Conservation (phyloP, 2,797 vertebrate genomes). For the Gambusia yucatana region DNA sequence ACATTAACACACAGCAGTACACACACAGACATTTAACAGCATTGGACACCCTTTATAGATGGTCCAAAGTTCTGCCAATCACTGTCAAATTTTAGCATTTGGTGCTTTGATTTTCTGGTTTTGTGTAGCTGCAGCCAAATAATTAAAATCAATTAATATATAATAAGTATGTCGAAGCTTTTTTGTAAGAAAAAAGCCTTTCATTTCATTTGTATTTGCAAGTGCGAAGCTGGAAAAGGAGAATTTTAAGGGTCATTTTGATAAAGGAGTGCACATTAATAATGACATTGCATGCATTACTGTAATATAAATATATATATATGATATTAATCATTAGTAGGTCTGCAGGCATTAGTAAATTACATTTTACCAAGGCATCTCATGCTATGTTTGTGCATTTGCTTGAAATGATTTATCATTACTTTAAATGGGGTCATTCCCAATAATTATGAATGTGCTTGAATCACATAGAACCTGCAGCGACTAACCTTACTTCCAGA, state of each 20-base stretch:
- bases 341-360: constrained; percentile 95
- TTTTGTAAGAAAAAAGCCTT: constrained; percentile 77
- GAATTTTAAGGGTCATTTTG: constrained; percentile 72
- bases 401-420: constrained; percentile 81
- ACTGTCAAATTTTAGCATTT: constrained; percentile 68
- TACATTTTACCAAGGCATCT: constrained; percentile 94
- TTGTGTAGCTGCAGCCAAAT: constrained; percentile 55
- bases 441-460: constrained; percentile 91
- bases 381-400: constrained; percentile 92
- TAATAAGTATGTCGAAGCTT: constrained; percentile 52
- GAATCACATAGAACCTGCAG: constrained; percentile 99
- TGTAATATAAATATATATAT: constrained; percentile 60
- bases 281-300: constrained; percentile 85
- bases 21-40: constrained; percentile 74
- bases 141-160: constrained; percentile 23
- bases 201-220: constrained; percentile 58
- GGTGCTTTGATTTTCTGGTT: constrained; percentile 58
- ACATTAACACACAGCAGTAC: constrained; percentile 70
- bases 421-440: constrained; percentile 94
- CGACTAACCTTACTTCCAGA: constrained; percentile 96
- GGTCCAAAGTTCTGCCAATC: constrained; percentile 82
- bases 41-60: constrained; percentile 88
- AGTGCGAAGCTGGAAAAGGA: constrained; percentile 76
- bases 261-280: constrained; percentile 79
- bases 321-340: constrained; percentile 83